A percentile compares a stretch with the other conserved stretches of the same genome.
Evolutionary conservation across 2,888 invertebrate genomes (phyloP).

Genomic region (Kryphioiulus occultus): DNA sequence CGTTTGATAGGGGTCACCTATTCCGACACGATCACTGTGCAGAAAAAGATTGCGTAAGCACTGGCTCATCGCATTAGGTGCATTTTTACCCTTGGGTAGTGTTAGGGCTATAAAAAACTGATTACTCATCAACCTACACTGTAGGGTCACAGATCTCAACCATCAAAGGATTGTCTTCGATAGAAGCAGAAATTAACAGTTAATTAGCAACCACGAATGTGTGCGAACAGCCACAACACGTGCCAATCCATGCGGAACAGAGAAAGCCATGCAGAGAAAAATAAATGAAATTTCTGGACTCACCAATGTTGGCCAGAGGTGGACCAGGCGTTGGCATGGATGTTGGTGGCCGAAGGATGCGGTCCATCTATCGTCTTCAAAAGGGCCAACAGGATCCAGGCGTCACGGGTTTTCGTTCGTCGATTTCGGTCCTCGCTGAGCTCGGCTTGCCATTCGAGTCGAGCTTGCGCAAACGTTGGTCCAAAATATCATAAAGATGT

Average conservation of each 20-base stretch:
- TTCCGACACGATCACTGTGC: too few relatives aligned
- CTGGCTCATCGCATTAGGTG: too few relatives aligned
- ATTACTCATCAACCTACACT: not conserved
- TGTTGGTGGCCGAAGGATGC: not conserved
- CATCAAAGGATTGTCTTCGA: not conserved
- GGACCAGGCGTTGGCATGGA: slow-evolving; percentile 2
- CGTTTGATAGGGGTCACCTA: too few relatives aligned
- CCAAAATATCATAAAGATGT: slow-evolving; percentile 1
- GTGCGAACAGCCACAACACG: not conserved
- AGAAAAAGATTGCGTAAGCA: too few relatives aligned
- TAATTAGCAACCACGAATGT: not conserved
- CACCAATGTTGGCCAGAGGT: not conserved
- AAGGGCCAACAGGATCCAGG: not conserved
- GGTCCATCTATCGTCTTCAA: slow-evolving; percentile 20
- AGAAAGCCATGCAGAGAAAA: not conserved
- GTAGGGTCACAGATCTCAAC: not conserved
- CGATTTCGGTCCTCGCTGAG: not conserved
- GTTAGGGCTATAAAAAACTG: not conserved
- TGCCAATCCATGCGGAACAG: not conserved
- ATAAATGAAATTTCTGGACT: not conserved
- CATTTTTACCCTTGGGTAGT: not conserved
- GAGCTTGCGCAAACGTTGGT: not conserved
- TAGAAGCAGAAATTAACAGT: not conserved
- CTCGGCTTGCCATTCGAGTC: not conserved
- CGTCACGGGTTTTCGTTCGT: not conserved